Conservation (phyloP, 2,113 vertebrate genomes). For the Tympanuchus pallidicinctus region DNA sequence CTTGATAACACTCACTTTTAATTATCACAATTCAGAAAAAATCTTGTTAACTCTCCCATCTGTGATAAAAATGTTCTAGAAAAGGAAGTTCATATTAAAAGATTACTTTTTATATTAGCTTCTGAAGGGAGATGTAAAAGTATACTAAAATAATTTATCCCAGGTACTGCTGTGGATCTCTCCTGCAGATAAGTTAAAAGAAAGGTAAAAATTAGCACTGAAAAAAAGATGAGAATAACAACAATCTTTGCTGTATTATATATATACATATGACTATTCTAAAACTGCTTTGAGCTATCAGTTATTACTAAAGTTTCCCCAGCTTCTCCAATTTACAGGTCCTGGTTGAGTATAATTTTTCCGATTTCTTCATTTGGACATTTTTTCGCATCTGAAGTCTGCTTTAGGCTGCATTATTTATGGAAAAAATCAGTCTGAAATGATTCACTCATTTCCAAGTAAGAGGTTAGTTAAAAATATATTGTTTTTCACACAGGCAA, state of each 20-base stretch:
- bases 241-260: background rate
- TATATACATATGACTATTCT: background rate
- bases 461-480: conserved; percentile 54
- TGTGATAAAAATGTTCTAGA: background rate
- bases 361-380: background rate
- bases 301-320: background rate
- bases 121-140: background rate
- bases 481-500: conserved; percentile 44
- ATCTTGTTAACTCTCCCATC: background rate
- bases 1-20: background rate
- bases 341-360: background rate
- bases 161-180: background rate
- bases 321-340: background rate
- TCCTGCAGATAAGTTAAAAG: background rate
- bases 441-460: conserved; percentile 50
- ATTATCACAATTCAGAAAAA: background rate
- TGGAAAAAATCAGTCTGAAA: conserved; percentile 36
- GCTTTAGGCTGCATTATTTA: conserved; percentile 37
- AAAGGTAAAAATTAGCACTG: background rate
- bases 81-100: background rate
- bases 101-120: background rate
- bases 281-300: background rate
- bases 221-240: background rate
- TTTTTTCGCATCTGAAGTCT: conserved; percentile 23
- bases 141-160: background rate